Evolutionary conservation across 2,113 vertebrate species (phyloP).

Genomic region (Canis aureus): DNA sequence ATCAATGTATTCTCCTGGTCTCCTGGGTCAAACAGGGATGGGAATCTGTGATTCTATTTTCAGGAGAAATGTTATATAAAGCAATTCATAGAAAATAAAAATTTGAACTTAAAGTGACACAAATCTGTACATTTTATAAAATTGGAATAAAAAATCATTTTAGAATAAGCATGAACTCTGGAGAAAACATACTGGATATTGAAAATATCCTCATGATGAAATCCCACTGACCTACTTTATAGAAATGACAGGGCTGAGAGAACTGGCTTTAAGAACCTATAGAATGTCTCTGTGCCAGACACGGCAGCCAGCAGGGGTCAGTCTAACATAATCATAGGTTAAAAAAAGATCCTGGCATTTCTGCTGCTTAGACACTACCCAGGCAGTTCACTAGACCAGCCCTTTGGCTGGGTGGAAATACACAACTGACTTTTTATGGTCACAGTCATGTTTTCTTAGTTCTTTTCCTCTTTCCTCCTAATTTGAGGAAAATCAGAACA

Average conservation of each 20-base stretch:
- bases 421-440: not conserved
- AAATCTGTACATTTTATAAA: not conserved
- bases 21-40: no score
- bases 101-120: not conserved
- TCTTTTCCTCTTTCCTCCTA: not conserved
- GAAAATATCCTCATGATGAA: not conserved
- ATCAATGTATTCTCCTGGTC: not conserved
- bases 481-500: not conserved
- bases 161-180: not conserved
- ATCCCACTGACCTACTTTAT: rapidly evolving
- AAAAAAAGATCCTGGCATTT: not conserved
- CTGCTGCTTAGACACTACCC: not conserved
- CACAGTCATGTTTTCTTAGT: not conserved
- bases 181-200: no score
- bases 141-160: not conserved
- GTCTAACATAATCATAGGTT: not conserved
- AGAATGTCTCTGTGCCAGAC: not conserved
- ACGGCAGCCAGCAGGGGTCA: not conserved
- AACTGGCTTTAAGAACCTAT: not conserved
- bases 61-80: not conserved
- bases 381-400: not conserved
- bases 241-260: not conserved
- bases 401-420: not conserved
- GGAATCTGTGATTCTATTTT: not conserved
- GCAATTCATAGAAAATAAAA: not conserved